Evolutionary conservation across 2,888 invertebrate genomes (phyloP).

Genomic region (Troilus luridus): DNA sequence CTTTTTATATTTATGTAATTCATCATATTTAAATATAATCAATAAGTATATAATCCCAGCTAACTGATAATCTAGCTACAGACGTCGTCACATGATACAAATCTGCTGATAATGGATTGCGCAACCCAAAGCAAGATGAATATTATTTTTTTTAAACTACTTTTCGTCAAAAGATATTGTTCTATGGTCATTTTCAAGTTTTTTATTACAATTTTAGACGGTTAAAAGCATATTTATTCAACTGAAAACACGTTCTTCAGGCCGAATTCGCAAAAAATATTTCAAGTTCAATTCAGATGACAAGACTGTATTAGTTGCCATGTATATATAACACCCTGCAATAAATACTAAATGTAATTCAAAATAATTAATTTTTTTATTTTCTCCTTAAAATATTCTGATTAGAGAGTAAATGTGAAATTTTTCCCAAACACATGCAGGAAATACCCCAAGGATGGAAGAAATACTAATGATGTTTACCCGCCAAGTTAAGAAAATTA

Average conservation of each 20-base stretch:
- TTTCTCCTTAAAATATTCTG: no score
- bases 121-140: slow-evolving; percentile 11
- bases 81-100: slow-evolving; percentile 6
- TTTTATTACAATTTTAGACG: background rate
- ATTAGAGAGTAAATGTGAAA: no score
- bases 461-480: no score
- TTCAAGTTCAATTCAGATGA: background rate
- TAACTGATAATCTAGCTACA: background rate
- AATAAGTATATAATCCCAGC: background rate
- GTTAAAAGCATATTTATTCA: background rate
- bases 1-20: no score
- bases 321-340: no score
- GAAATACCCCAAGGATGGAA: no score
- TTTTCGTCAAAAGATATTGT: background rate
- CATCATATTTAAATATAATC: background rate
- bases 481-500: no score
- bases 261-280: background rate
- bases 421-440: no score
- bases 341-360: no score
- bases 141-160: background rate
- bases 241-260: background rate
- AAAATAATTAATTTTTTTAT: no score
- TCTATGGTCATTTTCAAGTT: background rate
- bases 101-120: slow-evolving; percentile 23
- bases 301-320: background rate